Evolutionary conservation across 2,113 vertebrate species (phyloP).

Genomic region (Dicerorhinus sumatrensis): DNA sequence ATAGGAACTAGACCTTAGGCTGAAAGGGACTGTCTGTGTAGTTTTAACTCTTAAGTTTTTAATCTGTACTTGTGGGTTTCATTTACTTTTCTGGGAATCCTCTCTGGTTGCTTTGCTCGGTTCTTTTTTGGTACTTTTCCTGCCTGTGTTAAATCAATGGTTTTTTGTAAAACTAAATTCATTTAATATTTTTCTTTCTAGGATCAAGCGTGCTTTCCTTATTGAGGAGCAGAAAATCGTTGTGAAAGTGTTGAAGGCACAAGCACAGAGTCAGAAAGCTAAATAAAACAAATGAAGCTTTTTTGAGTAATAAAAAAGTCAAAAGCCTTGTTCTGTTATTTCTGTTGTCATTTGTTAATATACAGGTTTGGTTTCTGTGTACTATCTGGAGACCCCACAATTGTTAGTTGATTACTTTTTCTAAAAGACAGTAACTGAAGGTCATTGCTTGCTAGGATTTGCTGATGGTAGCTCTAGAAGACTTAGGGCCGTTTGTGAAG

Average conservation of each 20-base stretch:
- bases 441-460: background rate
- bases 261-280: slow-evolving; percentile 99
- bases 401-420: background rate
- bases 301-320: slow-evolving; percentile 91
- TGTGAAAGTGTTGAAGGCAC: slow-evolving; percentile 98
- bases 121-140: background rate
- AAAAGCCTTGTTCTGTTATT: slow-evolving; percentile 49
- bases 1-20: background rate
- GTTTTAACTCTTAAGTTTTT: background rate
- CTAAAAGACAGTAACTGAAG: background rate
- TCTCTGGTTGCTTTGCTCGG: background rate
- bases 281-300: slow-evolving; percentile 91
- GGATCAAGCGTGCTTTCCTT: slow-evolving; percentile 99
- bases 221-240: slow-evolving; percentile 99
- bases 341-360: background rate
- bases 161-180: background rate
- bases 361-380: background rate
- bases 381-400: background rate
- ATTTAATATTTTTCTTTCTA: slow-evolving; percentile 76
- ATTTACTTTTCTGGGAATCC: background rate
- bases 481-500: background rate
- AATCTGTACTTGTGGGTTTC: background rate
- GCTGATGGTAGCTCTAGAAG: background rate
- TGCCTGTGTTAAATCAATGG: background rate
- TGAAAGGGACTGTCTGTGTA: background rate